phyloP scores from a whole-genome alignment of 2,113 vertebrate genomes.

The Brachirus orientalis region DNA sequence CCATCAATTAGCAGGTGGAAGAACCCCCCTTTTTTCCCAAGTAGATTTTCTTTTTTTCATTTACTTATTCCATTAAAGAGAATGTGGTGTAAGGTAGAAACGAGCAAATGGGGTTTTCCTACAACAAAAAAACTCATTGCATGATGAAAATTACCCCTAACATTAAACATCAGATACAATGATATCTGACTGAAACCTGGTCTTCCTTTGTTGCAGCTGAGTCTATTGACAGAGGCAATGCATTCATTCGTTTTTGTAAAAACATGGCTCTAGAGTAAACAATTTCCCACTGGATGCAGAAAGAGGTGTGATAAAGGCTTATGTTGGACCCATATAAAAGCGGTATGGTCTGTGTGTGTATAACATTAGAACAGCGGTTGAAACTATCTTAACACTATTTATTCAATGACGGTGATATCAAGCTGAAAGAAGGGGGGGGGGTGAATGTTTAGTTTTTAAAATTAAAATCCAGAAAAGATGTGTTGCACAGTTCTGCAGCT shows the following conservation, averaged over 20 bases:
- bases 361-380: background rate
- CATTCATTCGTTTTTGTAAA: conserved; percentile 29
- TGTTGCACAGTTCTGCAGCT: conserved; percentile 40
- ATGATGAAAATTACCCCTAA: no score
- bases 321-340: conserved; percentile 34
- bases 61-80: no score
- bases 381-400: background rate
- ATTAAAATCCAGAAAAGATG: conserved; percentile 29
- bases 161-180: background rate
- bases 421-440: background rate
- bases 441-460: background rate
- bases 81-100: no score
- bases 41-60: no score
- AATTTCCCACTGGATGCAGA: conserved; percentile 23
- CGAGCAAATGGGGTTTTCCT: no score
- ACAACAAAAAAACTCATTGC: no score
- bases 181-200: conserved; percentile 6
- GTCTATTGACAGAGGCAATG: conserved; percentile 31
- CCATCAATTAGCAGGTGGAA: no score
- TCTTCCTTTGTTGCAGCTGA: conserved; percentile 36
- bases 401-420: background rate
- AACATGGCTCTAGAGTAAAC: conserved; percentile 31
- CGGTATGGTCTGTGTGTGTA: background rate
- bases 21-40: no score
- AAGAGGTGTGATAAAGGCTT: conserved; percentile 6